A percentile compares a stretch with the other conserved stretches of the same genome.
Conservation (phyloP, 2,113 vertebrate genomes). For the Melospiza melodia region DNA sequence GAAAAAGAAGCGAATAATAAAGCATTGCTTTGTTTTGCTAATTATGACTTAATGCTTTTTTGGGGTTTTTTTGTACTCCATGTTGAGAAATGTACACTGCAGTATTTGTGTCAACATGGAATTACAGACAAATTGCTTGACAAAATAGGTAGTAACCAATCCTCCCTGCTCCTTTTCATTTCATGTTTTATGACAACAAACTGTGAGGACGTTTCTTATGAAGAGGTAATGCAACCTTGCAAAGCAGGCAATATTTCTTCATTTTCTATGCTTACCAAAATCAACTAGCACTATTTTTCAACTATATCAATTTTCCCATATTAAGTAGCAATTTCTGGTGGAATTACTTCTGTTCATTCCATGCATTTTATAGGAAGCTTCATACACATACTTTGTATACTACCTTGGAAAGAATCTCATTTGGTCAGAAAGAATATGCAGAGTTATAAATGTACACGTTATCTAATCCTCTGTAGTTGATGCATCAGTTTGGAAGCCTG, state of each 20-base stretch:
- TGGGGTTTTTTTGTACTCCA: background rate
- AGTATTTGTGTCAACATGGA: background rate
- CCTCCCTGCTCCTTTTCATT: background rate
- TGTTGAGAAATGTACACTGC: background rate
- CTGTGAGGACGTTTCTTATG: background rate
- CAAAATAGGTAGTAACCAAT: background rate
- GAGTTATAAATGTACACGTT: constrained; percentile 38
- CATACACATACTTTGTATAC: background rate
- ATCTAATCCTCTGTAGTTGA: background rate
- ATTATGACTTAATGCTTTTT: constrained; percentile 38
- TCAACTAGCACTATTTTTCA: background rate
- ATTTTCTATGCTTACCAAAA: background rate
- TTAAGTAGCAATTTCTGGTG: background rate
- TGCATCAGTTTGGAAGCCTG: constrained; percentile 55
- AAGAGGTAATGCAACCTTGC: background rate
- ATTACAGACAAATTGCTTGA: background rate
- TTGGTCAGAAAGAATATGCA: background rate
- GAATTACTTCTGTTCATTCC: background rate
- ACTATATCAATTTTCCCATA: background rate
- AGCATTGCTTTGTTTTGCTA: constrained; percentile 76
- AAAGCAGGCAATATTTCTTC: background rate
- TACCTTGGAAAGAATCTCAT: background rate
- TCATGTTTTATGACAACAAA: background rate
- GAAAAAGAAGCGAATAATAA: constrained; percentile 67
- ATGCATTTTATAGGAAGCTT: background rate